These are phyloP conservation scores for Meloidogyne hapla DNA, from an alignment of 1,140 invertebrate genomes.

Conservation along the genomic window DNA sequence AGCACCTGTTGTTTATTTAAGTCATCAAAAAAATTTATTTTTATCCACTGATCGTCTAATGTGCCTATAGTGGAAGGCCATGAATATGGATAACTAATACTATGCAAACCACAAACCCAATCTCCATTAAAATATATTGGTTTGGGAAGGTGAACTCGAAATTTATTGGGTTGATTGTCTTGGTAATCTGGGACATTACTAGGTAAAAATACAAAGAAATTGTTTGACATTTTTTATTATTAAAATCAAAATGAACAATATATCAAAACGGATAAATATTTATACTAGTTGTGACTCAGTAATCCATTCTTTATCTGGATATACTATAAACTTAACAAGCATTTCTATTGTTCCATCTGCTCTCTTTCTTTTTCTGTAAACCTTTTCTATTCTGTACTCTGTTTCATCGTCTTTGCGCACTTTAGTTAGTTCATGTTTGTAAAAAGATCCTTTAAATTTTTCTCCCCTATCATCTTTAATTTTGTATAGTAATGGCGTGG, in stretches of 20 bases:
- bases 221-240: slow-evolving; percentile 10
- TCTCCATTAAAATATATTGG: neutral
- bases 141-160: neutral
- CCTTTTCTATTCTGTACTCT: neutral
- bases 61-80: slow-evolving; percentile 18
- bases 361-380: slow-evolving; percentile 4
- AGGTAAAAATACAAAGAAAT: neutral
- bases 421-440: neutral
- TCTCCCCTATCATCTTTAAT: neutral
- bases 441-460: no score
- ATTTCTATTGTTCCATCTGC: neutral
- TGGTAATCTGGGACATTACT: slow-evolving; percentile 2
- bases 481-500: neutral
- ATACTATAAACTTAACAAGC: slow-evolving; percentile 10
- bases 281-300: slow-evolving; percentile 8
- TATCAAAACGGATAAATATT: neutral
- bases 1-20: neutral
- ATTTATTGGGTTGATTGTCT: slow-evolving; percentile 5
- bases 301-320: slow-evolving; percentile 13
- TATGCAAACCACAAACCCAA: slow-evolving; percentile 16
- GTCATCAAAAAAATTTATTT: neutral
- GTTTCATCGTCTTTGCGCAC: neutral
- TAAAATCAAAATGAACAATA: neutral
- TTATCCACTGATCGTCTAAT: slow-evolving; percentile 14
- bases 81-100: neutral